Conservation (phyloP, 2,113 vertebrate species). For the Spermophilus dauricus region DNA sequence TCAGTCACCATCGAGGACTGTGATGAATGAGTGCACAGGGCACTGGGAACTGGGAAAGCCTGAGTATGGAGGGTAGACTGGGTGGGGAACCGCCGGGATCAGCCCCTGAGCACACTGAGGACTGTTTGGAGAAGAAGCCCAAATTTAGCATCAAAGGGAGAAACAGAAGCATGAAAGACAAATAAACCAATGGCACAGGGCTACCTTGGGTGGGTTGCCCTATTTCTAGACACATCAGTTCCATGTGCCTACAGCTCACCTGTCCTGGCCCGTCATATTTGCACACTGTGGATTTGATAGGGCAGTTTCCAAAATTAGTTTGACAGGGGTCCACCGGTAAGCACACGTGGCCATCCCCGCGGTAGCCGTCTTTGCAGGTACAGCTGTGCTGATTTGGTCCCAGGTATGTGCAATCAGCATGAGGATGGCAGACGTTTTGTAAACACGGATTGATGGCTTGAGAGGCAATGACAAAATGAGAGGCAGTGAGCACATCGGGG, state of each 20-base stretch:
- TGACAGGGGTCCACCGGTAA: conserved; percentile 94
- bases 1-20: background rate
- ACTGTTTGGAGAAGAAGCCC: background rate
- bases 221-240: background rate
- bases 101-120: background rate
- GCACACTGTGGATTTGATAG: conserved; percentile 88
- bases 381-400: conserved; percentile 93
- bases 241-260: conserved; percentile 83
- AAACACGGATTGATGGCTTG: conserved; percentile 95
- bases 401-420: conserved; percentile 90
- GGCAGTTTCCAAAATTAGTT: conserved; percentile 88
- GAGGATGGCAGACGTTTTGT: conserved; percentile 88
- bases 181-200: accelerated
- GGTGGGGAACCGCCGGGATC: background rate
- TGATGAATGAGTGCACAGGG: background rate
- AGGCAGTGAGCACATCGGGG: background rate
- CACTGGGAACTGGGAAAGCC: background rate
- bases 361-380: conserved; percentile 91
- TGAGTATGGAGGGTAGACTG: background rate
- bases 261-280: conserved; percentile 93
- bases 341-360: conserved; percentile 93
- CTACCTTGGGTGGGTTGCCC: accelerated
- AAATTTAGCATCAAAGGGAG: accelerated
- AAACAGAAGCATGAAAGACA: accelerated
- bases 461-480: conserved; percentile 53